These are phyloP conservation scores for Odontesthes bonariensis DNA, from an alignment of 2,113 vertebrate genomes.

Conservation along the genomic window DNA sequence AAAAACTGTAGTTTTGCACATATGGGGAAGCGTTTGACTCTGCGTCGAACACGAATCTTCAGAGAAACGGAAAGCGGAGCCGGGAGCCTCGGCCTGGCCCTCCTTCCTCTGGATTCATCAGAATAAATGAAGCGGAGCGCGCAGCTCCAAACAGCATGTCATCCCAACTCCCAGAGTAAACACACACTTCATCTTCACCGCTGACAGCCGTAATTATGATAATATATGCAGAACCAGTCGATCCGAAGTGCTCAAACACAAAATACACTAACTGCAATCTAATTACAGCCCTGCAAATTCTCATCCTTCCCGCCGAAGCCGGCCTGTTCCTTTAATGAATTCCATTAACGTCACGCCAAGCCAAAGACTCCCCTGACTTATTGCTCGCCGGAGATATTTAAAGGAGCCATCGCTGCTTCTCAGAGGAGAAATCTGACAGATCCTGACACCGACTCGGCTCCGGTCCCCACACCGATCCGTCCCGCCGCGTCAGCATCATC, in stretches of 20 bases:
- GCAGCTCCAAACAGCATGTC: slow-evolving; percentile 3
- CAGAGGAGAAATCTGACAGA: slow-evolving; percentile 5
- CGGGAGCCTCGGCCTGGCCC: not conserved
- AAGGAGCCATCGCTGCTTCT: not conserved
- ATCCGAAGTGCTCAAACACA: slow-evolving; percentile 46
- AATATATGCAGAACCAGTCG: slow-evolving; percentile 51
- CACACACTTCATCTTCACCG: slow-evolving; percentile 52
- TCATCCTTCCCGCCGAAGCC: slow-evolving; percentile 15
- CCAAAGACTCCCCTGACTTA: slow-evolving; percentile 3
- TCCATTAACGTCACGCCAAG: slow-evolving; percentile 43
- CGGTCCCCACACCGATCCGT: no score
- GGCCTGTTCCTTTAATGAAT: slow-evolving; percentile 35
- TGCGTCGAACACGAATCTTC: no score
- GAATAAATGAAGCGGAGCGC: slow-evolving; percentile 23
- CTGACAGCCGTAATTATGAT: slow-evolving; percentile 60
- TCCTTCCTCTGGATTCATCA: slow-evolving; percentile 17
- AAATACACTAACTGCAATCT: slow-evolving; percentile 34
- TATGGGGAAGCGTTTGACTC: no score
- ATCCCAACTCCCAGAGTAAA: slow-evolving; percentile 34
- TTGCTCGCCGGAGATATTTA: slow-evolving; percentile 6
- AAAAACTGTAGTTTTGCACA: no score
- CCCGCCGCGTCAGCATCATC: no score
- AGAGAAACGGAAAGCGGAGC: not conserved
- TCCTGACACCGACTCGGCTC: not conserved
- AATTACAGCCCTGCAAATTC: slow-evolving; percentile 40